Evolutionary conservation across 2,888 invertebrate species (phyloP), one percentile per base, ranked within the genome.

Genomic region (Drosophila fungiperda): DNA sequence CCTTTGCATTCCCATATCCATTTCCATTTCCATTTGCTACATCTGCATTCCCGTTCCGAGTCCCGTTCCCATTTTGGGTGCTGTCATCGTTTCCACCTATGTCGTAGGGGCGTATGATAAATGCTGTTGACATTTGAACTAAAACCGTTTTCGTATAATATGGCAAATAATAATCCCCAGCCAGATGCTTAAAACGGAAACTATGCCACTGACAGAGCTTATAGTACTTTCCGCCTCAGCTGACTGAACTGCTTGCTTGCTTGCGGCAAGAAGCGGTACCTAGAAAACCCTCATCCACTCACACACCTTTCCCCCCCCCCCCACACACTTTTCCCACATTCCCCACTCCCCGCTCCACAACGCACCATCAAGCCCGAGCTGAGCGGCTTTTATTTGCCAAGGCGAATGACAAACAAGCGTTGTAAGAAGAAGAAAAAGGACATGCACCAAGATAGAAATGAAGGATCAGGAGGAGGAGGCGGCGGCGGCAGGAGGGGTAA

Each of bases 61-160:
- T 40, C 23, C 23, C 50, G 29, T 11, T 49, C n/a, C 42, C 50
- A 23, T 57, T 38, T 35, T 20, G 11, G 65, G 65, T 48, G 32
- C 32, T 52, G 40, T 53, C 58, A 66, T 35, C 49, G 66, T 42
- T 40, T 50, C 53, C 68, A 69, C 59, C 68, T 69, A 59, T 68
- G 63, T 54, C 54, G 36, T 54, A 61, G 26, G 54, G 36, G 11
- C 55, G 65, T 62, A 79, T 85, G 83, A 78, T 80, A 85, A 84
- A 87, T 89, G 89, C 85, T 86, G 89, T 86, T 86, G 85, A 86
- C 85, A 86, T 86, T 86, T 86, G 89, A 86, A 86, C 85, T 86
- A 89, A 85, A 89, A 78, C 85, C 87, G 89, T 87, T 89, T 85
- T 84, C 87, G 69, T 89, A 80, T 84, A 87, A 87, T 87, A 89